phyloP scores from a whole-genome alignment of 2,888 invertebrate genomes.

The Selenia dentaria region DNA sequence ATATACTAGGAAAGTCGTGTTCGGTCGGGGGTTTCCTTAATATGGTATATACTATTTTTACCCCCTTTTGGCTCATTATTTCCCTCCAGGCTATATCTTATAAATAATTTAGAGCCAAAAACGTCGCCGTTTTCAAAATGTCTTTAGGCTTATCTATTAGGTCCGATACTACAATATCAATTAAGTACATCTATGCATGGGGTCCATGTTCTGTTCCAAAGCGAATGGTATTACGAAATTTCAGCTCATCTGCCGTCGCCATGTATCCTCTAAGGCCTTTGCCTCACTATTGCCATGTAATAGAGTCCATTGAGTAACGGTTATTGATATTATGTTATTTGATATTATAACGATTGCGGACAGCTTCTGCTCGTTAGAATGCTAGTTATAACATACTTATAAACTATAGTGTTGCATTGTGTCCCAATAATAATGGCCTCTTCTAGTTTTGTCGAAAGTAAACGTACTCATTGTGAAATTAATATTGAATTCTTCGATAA shows the following conservation, averaged over 20 bases:
- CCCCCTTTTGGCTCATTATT: not conserved
- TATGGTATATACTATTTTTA: not conserved
- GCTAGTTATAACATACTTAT: slow-evolving; percentile 1
- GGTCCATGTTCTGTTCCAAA: slow-evolving; percentile 28
- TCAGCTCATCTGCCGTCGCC: slow-evolving; percentile 11
- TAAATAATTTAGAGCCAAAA: too few species aligned
- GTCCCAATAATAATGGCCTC: slow-evolving; percentile 2
- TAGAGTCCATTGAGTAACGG: slow-evolving; percentile 2
- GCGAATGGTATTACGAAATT: slow-evolving; percentile 25
- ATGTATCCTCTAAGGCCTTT: too few species aligned
- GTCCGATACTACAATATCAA: too few species aligned
- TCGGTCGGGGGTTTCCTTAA: not conserved
- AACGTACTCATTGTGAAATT: not conserved
- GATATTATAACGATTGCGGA: slow-evolving; percentile 4
- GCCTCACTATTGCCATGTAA: not conserved
- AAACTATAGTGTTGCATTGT: slow-evolving; percentile 2
- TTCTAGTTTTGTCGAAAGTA: not conserved
- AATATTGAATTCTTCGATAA: not conserved
- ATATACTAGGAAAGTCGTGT: too few species aligned
- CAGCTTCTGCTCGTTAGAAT: slow-evolving; percentile 6
- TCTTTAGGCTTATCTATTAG: too few species aligned
- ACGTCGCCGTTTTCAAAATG: too few species aligned
- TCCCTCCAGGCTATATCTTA: not conserved
- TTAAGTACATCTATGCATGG: too few species aligned
- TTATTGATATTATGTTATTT: slow-evolving; percentile 9